Base-by-base conservation (phyloP, 2,888 invertebrate species). In the Erebia ligea region DNA sequence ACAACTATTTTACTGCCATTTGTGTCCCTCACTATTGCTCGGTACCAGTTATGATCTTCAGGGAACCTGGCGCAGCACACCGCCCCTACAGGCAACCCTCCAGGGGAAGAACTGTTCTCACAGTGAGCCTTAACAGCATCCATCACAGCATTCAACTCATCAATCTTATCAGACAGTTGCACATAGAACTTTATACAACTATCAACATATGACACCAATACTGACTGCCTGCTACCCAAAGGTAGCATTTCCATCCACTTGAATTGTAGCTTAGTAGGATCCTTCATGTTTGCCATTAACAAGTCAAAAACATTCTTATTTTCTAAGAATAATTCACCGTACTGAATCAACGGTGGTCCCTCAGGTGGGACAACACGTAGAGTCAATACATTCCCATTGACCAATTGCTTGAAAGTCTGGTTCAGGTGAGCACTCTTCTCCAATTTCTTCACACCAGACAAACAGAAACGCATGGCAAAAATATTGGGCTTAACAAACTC, bases 11-110 rank as follows among this genome's bases (percentile, higher is more conserved):
- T 94, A 6, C 92, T 92, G 1, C 91, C 93, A 48, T 94, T 93
- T 5, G 95, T 88, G 56, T 95, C 94, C 74, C 95, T 93, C 10
- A 99, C 95, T 82, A 95, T 94, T 0, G 98, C 99, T 76, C 99
- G 94, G 86, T 99, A 99, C 98, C 99, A 99, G 81, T 96, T 96
- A 45, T 95, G 94, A 86, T 98, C 98, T 64, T 91, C 95, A 62
- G 95, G 95, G 83, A 97, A 99, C 71, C 96, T 95, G 0, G 98
- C 98, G 76, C 96, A 96, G 80, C 97, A 97, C 0, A 96, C 95
- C 9, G 95, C 90, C 0, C 96, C 96, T 5, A 94, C 84, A 1
- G 94, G 91, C 5, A 96, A 78, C 50, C 95, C 86, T 4, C 89
- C 84, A 63, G 92, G 90, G 1, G 90, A 82, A 0, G 84, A 81